phyloP scores from a whole-genome alignment of 2,797 vertebrate species.

The Sciurus carolinensis region DNA sequence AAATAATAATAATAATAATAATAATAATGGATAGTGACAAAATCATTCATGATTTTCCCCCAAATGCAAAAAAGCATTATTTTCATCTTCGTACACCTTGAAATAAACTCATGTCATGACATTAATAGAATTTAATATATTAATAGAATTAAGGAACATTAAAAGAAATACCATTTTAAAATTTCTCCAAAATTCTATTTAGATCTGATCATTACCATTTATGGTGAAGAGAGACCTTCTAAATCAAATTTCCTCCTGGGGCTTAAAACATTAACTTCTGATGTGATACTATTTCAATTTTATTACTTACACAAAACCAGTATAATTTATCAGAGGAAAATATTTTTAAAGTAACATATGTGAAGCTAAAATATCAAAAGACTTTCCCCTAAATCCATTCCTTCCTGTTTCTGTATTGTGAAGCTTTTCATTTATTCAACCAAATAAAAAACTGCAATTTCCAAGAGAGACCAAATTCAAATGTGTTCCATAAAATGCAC shows the following conservation, averaged over 20 bases:
- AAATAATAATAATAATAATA: no score
- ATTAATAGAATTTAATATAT: not conserved
- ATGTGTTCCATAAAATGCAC: slow-evolving; percentile 90
- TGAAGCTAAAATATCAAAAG: slow-evolving; percentile 40
- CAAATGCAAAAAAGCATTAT: not conserved
- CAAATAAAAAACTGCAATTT: slow-evolving; percentile 62
- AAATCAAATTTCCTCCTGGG: not conserved
- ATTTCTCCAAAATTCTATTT: slow-evolving; percentile 20
- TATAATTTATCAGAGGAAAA: slow-evolving; percentile 29
- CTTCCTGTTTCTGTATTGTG: not conserved
- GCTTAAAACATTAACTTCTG: slow-evolving; percentile 49
- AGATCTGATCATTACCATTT: slow-evolving; percentile 52
- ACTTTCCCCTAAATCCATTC: not conserved
- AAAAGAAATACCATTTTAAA: not conserved
- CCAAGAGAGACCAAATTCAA: slow-evolving; percentile 76
- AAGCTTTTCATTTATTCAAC: slow-evolving; percentile 33
- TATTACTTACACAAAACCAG: not conserved
- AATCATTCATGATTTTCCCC: not conserved
- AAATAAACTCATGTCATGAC: not conserved
- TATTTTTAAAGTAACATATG: not conserved
- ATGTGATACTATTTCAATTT: not conserved
- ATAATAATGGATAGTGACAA: no score
- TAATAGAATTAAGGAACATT: slow-evolving; percentile 8
- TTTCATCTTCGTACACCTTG: not conserved
- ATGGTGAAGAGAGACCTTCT: slow-evolving; percentile 31